Evolutionary conservation across 2,113 vertebrate genomes (phyloP), one percentile per base, ranked within the genome.

Genomic region (Amphiprion percula): DNA sequence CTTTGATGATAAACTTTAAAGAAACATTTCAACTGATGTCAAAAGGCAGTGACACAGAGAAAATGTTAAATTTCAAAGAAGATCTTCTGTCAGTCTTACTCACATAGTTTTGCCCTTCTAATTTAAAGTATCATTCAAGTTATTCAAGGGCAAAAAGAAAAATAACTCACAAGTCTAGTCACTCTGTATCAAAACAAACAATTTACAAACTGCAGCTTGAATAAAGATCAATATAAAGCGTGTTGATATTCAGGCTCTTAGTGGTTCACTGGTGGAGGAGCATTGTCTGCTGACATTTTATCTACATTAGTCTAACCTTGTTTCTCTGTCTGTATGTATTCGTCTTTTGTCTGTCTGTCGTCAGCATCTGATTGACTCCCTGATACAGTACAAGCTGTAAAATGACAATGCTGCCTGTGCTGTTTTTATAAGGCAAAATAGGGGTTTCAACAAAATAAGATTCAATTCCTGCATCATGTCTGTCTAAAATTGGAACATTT

Each of bases 281-380:
- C 70, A 56, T 69, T 77, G 84, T 81, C 86, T 79, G 77, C 68
- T 83, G 77, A 84, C 70, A 79, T 82, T 77, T 83, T 55, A 28
- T 67, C 44, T 60, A 14, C 17, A 53, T 26, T 26, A 5, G 26
- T 56, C 24, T 75, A 59, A 80, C 49, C 15, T 56, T 68, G 69
- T 82, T 12, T 77, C 23, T 19, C 16, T 77, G 26, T 17, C 39
- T 63, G 6, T 37, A 0, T 47, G 15, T 60, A 61, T 68, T 24
- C 0, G 56, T 46, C 49, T 65, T 61, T 70, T 30, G 1, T 37
- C 49, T 72, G 50, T 72, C 11, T 74, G 68, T 39, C 2, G 58
- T 3, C 59, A 69, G 53, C 63, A 28, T 68, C 14, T 68, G 33
- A 64, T 7, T 62, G 23, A 68, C 71, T 74, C 10, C 15, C 17